Evolutionary conservation across 2,113 vertebrate species (phyloP).

Genomic region (Varanus salvator): DNA sequence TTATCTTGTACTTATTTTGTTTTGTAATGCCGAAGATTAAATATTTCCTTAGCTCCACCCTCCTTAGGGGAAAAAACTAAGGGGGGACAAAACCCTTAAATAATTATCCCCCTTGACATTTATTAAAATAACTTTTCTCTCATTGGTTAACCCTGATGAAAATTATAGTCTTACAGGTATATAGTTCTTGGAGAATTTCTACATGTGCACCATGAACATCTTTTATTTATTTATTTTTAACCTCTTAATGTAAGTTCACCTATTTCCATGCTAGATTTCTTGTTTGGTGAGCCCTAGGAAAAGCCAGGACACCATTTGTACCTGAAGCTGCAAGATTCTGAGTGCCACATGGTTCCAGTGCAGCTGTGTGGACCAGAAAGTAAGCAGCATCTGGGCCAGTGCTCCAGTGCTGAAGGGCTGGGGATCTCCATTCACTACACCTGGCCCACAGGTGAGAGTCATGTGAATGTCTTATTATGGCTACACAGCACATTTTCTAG

Average conservation of each 20-base stretch:
- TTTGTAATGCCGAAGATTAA: not conserved
- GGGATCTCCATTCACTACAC: not conserved
- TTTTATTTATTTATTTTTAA: not conserved
- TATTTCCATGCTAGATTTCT: not conserved
- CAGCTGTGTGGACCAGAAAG: not conserved
- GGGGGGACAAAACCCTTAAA: not conserved
- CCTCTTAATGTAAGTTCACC: not conserved
- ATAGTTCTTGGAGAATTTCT: not conserved
- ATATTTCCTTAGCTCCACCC: no score
- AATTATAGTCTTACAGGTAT: not conserved
- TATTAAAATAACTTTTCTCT: not conserved
- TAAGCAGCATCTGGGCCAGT: not conserved
- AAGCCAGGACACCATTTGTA: not conserved
- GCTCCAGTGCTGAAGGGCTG: not conserved
- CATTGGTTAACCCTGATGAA: not conserved
- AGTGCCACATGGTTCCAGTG: not conserved
- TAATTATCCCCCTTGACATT: not conserved
- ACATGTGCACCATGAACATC: not conserved
- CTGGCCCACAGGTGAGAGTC: not conserved
- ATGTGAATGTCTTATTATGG: not conserved
- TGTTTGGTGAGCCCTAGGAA: not conserved
- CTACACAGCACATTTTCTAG: not conserved
- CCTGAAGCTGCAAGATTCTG: not conserved
- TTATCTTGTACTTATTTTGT: fast-evolving
- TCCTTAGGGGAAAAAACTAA: not conserved